phyloP scores from a whole-genome alignment of 2,797 vertebrate genomes.

The Silurus lanzhouensis region DNA sequence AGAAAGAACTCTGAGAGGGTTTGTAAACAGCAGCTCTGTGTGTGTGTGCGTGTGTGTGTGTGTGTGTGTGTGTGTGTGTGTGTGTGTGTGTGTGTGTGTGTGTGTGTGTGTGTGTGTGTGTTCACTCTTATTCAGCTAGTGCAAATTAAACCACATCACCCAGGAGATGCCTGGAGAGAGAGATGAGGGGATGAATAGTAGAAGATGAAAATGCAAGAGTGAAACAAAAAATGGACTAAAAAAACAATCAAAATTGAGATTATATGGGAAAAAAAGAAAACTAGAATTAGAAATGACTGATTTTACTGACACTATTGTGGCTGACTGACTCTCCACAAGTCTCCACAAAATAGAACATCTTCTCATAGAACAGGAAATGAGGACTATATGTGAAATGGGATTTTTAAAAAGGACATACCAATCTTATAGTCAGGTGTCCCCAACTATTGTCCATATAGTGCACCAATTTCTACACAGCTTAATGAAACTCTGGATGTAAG shows the following conservation, averaged over 20 bases:
- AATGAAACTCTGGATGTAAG: too few relatives aligned
- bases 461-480: too few relatives aligned
- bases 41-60: slow-evolving; percentile 35
- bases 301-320: too few relatives aligned
- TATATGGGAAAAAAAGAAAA: background rate
- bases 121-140: slow-evolving; percentile 25
- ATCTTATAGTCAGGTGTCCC: too few relatives aligned
- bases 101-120: slow-evolving; percentile 30
- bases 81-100: slow-evolving; percentile 21
- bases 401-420: too few relatives aligned
- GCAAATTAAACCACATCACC: slow-evolving; percentile 43
- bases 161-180: background rate
- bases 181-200: background rate
- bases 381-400: too few relatives aligned
- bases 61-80: slow-evolving; percentile 28
- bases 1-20: slow-evolving; percentile 11
- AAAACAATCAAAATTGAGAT: background rate
- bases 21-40: slow-evolving; percentile 48
- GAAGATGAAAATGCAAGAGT: background rate
- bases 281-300: background rate
- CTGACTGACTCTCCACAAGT: too few relatives aligned
- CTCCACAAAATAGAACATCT: too few relatives aligned
- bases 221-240: background rate
- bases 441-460: too few relatives aligned
- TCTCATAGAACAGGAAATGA: too few relatives aligned